Evolutionary conservation across 1,140 invertebrate species (phyloP), one percentile per base, ranked within the genome.

Genomic region (Anoplolepis gracilipes): DNA sequence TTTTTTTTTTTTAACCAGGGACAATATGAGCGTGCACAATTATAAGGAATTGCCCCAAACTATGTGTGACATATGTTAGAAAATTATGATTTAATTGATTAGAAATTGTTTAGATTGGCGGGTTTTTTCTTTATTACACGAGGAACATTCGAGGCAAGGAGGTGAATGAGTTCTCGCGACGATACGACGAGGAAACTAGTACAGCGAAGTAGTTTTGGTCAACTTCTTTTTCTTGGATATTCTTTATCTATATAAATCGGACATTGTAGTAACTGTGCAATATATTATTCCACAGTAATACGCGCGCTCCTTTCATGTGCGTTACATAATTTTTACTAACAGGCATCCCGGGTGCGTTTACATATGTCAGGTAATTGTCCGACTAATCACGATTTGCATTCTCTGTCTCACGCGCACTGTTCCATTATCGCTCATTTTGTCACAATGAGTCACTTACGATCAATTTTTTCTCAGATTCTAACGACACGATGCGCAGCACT

Each of bases 401-500:
- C 42, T 84, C 30, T 53, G 33, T 85, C 36, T 70, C 49, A 42
- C 39, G 65, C 78, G 28, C 72, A 82, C 30, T 73, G 42, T 57
- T 55, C 62, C 46, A n/a, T 77, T 62, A 59, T 55, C 57, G 46
- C 33, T 62, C 33, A 65, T 72, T 72, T 79, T 70, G 67, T 73
- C 33, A 67, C 73, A 59, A 69, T 49, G 42, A 64, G 61, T 86
- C 85, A 84, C 76, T 86, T 61, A 16, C 57, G 61, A 75, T 61
- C 72, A 62, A 77, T 39, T 53, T 22, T n/a, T n/a, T 76, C 30
- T 49, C 16, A 6, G 61, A 1, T 39, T 57, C 78, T 93, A 91
- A 76, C 85, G 93, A 91, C 98, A 98, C 73, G 98, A 97, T 89
- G 97, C 96, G 95, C 98, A 98, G 93, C 98, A 98, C 92, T 97